Conservation (phyloP, 2,797 vertebrate genomes). For the Centroberyx gerrardi region DNA sequence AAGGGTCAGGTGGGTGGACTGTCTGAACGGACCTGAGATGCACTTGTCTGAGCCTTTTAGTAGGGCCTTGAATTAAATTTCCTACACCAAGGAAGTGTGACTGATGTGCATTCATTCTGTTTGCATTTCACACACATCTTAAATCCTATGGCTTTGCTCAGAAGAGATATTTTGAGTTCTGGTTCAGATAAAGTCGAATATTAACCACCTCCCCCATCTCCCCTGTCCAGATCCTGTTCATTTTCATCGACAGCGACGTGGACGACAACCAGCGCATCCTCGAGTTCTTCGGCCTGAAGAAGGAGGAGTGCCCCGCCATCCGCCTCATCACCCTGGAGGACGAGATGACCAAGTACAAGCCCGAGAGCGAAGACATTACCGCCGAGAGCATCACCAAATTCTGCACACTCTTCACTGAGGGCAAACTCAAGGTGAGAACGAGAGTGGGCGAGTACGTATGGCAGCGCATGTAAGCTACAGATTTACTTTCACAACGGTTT, state of each 20-base stretch:
- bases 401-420: conserved; percentile 92
- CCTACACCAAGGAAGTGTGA: not conserved
- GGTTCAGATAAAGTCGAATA: not conserved
- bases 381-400: conserved; percentile 91
- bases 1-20: conserved; percentile 91
- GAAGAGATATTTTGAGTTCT: not conserved
- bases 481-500: no score
- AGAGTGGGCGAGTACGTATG: no score
- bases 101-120: not conserved
- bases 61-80: not conserved
- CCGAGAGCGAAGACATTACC: conserved; percentile 88
- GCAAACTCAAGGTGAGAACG: conserved; percentile 94
- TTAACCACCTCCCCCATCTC: not conserved
- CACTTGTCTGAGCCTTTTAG: not conserved
- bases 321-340: conserved; percentile 98
- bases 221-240: conserved; percentile 93
- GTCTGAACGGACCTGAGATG: not conserved
- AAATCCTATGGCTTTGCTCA: not conserved
- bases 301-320: conserved; percentile 96
- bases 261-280: conserved; percentile 98
- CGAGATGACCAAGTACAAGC: conserved; percentile 99
- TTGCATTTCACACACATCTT: not conserved
- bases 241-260: conserved; percentile 97
- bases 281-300: conserved; percentile 98
- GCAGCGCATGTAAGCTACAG: no score